A percentile compares a stretch with the other conserved stretches of the same genome.
phyloP scores from a whole-genome alignment of 2,888 invertebrate species.

The Sinelater perroti region DNA sequence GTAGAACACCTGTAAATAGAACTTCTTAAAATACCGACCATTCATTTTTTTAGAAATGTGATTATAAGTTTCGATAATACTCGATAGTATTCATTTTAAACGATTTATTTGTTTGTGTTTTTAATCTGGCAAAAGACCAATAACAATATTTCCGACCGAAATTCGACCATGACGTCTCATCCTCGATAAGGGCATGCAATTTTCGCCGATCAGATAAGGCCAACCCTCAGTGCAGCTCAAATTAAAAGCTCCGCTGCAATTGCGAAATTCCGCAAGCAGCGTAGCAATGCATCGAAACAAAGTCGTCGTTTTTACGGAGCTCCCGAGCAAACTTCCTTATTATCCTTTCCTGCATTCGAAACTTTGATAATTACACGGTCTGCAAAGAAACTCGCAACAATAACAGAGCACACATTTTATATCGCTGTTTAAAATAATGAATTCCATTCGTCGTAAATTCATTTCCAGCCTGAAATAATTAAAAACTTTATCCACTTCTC shows the following conservation, averaged over 20 bases:
- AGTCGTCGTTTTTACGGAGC: constrained; percentile 30
- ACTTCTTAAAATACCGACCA: too few relatives aligned
- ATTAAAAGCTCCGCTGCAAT: constrained; percentile 27
- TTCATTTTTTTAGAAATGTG: too few relatives aligned
- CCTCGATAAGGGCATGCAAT: too few relatives aligned
- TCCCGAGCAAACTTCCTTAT: constrained; percentile 36
- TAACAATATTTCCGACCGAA: too few relatives aligned
- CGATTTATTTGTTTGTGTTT: too few relatives aligned
- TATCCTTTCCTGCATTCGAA: constrained; percentile 42
- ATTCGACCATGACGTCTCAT: too few relatives aligned
- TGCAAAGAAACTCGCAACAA: constrained; percentile 43
- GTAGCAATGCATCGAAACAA: constrained; percentile 30
- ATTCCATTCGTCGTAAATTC: constrained; percentile 58
- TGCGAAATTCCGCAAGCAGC: constrained; percentile 30
- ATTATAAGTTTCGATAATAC: too few relatives aligned
- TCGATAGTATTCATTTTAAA: too few relatives aligned
- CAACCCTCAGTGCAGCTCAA: constrained; percentile 2
- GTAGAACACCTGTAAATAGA: too few relatives aligned
- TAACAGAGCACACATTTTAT: constrained; percentile 52
- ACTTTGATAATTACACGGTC: constrained; percentile 46
- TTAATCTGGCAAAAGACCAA: too few relatives aligned
- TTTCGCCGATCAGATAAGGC: neutral
- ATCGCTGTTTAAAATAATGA: constrained; percentile 54
- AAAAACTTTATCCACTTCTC: constrained; percentile 59
- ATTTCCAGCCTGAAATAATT: constrained; percentile 59